Conservation (phyloP, 2,888 invertebrate species). For the Zelleria hepariella region DNA sequence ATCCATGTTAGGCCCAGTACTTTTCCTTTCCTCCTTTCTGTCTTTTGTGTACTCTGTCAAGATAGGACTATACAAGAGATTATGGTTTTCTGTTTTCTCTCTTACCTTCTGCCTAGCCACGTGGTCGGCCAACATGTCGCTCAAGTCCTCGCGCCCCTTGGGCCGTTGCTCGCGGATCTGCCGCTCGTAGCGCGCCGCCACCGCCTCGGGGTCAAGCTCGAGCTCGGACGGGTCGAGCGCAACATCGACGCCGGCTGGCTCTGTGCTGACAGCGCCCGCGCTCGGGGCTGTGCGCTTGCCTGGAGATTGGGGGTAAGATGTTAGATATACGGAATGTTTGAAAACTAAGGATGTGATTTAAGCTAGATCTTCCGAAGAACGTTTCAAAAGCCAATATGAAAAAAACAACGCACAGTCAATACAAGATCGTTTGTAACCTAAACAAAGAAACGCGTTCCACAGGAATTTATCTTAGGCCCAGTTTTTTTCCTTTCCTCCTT, state of each 20-base stretch:
- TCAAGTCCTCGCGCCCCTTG: conserved; percentile 92
- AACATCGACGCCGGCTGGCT: conserved; percentile 87
- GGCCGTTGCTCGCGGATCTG: conserved; percentile 95
- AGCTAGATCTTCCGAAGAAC: no score
- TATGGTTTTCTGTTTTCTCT: conserved; percentile 14
- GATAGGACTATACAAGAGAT: neutral
- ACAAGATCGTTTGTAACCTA: no score
- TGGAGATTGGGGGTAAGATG: conserved; percentile 10
- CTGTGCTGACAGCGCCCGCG: conserved; percentile 23
- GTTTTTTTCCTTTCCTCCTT: no score
- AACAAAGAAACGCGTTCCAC: no score
- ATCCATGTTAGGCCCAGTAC: no score
- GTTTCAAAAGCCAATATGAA: no score
- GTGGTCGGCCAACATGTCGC: conserved; percentile 99
- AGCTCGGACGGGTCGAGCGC: conserved; percentile 97
- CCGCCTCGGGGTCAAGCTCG: conserved; percentile 95
- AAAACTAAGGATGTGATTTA: no score
- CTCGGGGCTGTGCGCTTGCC: conserved; percentile 30
- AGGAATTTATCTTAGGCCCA: no score
- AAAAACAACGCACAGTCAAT: no score
- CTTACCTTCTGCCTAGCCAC: conserved; percentile 93
- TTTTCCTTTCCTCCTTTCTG: no score
- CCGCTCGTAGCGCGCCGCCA: conserved; percentile 96
- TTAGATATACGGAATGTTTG: no score
- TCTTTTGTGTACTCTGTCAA: no score